Base-by-base conservation (phyloP, 53 echinoderm and acorn worm genomes). In the Echinarachnius parma region DNA sequence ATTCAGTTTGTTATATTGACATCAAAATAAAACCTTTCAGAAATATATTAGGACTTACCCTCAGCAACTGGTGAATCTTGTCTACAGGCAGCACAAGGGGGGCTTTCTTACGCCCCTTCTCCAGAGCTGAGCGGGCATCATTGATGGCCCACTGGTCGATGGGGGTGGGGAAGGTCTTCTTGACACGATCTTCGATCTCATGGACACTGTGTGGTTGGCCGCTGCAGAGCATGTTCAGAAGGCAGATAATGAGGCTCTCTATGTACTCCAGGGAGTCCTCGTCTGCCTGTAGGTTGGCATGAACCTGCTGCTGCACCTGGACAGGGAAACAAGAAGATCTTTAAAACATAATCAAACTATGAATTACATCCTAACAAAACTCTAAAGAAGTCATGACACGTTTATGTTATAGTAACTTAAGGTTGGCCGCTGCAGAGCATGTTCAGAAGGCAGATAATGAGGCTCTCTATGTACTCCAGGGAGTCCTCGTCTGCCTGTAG, bases 121-220 rank as follows among this genome's bases (percentile, higher is more conserved):
- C 98, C 48, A 92, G 78, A 9, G 98, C 88, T 3, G 56, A 66
- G 16, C 67, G 77, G 34, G 98, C 98, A 60, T 98, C 98, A 18
- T 85, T 92, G 85, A 98, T 98, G 15, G 98, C 88, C 98, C 98
- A 98, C 75, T 92, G 88, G 62, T 98, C 98, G 36, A 92, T 98
- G 46, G 98, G 98, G 68, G 85, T 79, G 33, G 98, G 98, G 68
- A 98, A 98, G 53, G 91, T 92, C 83, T 88, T 85, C 81, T 88
- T 82, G 30, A 98, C 88, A 16, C 91, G 70, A 11, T 98, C 98
- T 64, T 98, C 92, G 26, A 98, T 77, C 53, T 98, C 88, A 42
- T 77, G 88, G 53, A 92, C 98, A 35, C 77, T 98, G 46, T 92
- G 98, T 47, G 91, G 91, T 53, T 92, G 91, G 78, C 78, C 87